phyloP scores from a whole-genome alignment of 2,113 vertebrate species.

The Neolamprologus cancellatus region DNA sequence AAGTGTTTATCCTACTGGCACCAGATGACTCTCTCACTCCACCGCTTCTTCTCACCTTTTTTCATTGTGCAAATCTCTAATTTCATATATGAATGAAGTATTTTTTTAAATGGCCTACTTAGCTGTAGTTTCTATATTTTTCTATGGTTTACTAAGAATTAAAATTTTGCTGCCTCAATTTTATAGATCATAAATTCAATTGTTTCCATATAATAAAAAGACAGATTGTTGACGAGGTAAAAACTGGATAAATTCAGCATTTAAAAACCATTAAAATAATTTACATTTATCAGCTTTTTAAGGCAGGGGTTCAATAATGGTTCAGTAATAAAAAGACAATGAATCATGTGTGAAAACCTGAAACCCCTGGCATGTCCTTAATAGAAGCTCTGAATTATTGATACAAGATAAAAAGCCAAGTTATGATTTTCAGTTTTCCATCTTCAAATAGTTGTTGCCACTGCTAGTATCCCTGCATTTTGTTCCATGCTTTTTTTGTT shows the following conservation, averaged over 20 bases:
- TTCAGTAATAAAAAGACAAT: not conserved
- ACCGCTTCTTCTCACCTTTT: not conserved
- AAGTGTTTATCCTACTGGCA: conserved; percentile 57
- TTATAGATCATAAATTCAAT: not conserved
- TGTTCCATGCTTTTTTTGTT: not conserved
- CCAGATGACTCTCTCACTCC: conserved; percentile 7
- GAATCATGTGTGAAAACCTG: not conserved
- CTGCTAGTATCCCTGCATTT: not conserved
- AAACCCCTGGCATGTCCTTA: not conserved
- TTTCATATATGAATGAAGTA: not conserved
- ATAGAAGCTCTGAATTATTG: not conserved
- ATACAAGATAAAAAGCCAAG: not conserved
- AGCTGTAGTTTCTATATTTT: not conserved
- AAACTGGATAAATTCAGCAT: not conserved
- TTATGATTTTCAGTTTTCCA: not conserved
- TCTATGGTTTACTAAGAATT: not conserved
- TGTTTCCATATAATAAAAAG: not conserved
- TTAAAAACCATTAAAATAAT: not conserved
- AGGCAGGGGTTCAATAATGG: not conserved
- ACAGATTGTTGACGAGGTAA: fast-evolving
- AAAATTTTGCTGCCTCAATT: not conserved
- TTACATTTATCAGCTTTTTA: not conserved
- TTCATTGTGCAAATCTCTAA: not conserved
- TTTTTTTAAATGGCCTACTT: not conserved
- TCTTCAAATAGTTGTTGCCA: not conserved